A percentile compares a stretch with the other conserved stretches of the same genome.
Conservation (phyloP, 1,140 invertebrate genomes). For the Achroia grisella region DNA sequence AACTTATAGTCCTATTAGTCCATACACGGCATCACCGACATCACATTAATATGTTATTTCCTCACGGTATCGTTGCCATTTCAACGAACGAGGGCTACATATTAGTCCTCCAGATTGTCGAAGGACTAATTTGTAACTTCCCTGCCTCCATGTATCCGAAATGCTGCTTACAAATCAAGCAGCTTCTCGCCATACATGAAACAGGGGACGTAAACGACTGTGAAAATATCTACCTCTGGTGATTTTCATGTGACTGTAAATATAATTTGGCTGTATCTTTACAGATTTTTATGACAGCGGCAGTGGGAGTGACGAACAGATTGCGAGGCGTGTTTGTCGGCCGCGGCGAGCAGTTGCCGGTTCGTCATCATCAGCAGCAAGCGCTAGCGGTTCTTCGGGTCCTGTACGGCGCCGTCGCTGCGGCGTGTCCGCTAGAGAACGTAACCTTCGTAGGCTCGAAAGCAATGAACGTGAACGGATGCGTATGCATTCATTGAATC, state of each 20-base stretch:
- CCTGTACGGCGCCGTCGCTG: constrained; percentile 67
- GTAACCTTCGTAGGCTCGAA: constrained; percentile 88
- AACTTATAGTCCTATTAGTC: too few species aligned
- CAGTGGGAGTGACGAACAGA: constrained; percentile 48
- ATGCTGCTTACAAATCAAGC: too few species aligned
- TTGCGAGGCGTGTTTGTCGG: constrained; percentile 31
- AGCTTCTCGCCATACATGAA: too few species aligned
- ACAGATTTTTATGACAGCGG: constrained; percentile 58
- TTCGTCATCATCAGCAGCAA: constrained; percentile 34
- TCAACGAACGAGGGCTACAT: too few species aligned
- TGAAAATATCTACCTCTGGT: background rate
- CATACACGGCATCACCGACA: too few species aligned
- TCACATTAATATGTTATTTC: too few species aligned
- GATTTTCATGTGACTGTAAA: background rate
- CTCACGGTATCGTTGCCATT: too few species aligned
- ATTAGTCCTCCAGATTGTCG: too few species aligned
- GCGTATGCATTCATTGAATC: constrained; percentile 94
- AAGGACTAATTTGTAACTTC: too few species aligned
- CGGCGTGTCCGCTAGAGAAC: constrained; percentile 83
- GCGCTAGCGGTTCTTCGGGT: constrained; percentile 22
- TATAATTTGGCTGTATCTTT: constrained; percentile 5
- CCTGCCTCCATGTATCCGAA: too few species aligned
- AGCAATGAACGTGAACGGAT: constrained; percentile 94
- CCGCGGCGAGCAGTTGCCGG: constrained; percentile 34
- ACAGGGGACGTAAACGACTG: too few species aligned